Conservation (phyloP, 2,888 invertebrate species). For the Agrilus cyanescens region DNA sequence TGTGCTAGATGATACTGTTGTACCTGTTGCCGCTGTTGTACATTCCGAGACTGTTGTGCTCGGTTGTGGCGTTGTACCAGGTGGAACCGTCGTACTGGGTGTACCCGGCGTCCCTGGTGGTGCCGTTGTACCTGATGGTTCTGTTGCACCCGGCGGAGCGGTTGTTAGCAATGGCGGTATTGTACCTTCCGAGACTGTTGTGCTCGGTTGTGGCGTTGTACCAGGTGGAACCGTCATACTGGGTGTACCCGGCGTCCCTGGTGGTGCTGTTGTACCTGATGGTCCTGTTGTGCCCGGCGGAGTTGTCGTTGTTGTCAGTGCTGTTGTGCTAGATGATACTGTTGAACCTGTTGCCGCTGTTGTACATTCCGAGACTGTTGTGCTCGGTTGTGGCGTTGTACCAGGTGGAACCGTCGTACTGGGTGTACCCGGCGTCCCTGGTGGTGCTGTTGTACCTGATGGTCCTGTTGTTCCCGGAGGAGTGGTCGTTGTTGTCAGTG, state of each 20-base stretch:
- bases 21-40: constrained; percentile 1
- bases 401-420: too few relatives aligned
- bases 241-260: neutral
- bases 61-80: neutral
- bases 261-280: too few relatives aligned
- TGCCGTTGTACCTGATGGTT: too few relatives aligned
- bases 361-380: too few relatives aligned
- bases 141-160: too few relatives aligned
- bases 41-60: constrained; percentile 1
- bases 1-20: neutral
- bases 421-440: too few relatives aligned
- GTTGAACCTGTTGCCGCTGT: constrained; percentile 2
- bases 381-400: too few relatives aligned
- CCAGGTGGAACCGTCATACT: neutral
- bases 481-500: neutral
- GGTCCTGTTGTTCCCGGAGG: too few relatives aligned
- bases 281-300: too few relatives aligned
- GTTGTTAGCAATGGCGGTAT: too few relatives aligned
- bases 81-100: neutral
- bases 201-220: constrained; percentile 2
- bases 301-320: neutral
- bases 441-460: too few relatives aligned
- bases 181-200: constrained; percentile 2
- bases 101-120: too few relatives aligned
- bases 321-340: neutral